Percentiles rank a stretch among this genome's conserved stretches.
Evolutionary conservation across 2,888 invertebrate genomes (phyloP).

Genomic region (Chydorus sphaericus): DNA sequence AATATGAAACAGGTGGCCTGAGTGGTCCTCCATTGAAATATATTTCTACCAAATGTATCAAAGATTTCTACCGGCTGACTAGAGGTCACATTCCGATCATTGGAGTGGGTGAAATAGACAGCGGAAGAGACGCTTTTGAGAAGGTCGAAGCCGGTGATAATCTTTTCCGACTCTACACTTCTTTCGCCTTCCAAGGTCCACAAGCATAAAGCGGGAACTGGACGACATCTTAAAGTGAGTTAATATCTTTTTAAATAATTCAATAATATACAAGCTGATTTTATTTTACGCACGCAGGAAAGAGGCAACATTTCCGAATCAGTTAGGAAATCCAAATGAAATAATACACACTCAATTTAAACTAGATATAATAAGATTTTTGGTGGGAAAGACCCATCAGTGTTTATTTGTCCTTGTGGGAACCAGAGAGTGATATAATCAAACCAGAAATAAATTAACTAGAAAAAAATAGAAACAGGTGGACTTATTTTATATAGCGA

Average conservation of each 20-base stretch:
- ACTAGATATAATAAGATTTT: too few relatives aligned
- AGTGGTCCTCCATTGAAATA: constrained; percentile 80
- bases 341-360: too few relatives aligned
- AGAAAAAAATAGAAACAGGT: too few relatives aligned
- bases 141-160: constrained; percentile 92
- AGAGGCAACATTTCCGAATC: neutral
- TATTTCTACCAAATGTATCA: constrained; percentile 69
- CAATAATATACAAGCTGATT: too few relatives aligned
- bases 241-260: too few relatives aligned
- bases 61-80: constrained; percentile 70
- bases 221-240: constrained; percentile 42
- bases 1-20: constrained; percentile 67
- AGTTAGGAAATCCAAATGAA: neutral
- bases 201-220: constrained; percentile 70
- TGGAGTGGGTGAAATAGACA: constrained; percentile 86
- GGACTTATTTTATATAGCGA: too few relatives aligned
- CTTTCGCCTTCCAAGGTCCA: constrained; percentile 71
- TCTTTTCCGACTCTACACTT: constrained; percentile 80
- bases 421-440: too few relatives aligned
- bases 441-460: too few relatives aligned
- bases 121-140: constrained; percentile 79
- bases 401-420: neutral
- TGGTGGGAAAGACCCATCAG: too few relatives aligned
- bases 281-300: neutral
- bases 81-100: constrained; percentile 71